Conservation (phyloP, 2,113 vertebrate species). For the Natator depressus region DNA sequence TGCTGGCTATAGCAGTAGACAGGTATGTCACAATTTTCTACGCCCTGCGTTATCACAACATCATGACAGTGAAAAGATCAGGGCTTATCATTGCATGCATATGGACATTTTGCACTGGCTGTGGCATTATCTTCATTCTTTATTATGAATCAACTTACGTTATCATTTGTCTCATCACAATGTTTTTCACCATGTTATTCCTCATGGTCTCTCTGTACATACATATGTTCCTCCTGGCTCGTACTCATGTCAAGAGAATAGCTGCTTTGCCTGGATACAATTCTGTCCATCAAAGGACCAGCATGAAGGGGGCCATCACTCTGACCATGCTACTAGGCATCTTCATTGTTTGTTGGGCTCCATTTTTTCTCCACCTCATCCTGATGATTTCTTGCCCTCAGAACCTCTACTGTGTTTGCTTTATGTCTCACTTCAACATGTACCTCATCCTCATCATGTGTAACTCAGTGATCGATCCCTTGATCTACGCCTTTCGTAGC, state of each 20-base stretch:
- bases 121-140: conserved; percentile 93
- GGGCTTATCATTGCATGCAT: conserved; percentile 88
- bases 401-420: conserved; percentile 95
- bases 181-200: conserved; percentile 95
- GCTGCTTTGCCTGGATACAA: conserved; percentile 86
- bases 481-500: conserved; percentile 96
- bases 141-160: conserved; percentile 93
- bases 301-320: conserved; percentile 93
- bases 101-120: conserved; percentile 93
- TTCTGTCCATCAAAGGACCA: conserved; percentile 86
- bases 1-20: conserved; percentile 94
- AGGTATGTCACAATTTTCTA: conserved; percentile 96
- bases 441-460: conserved; percentile 98
- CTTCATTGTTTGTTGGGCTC: conserved; percentile 95
- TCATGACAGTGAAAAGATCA: conserved; percentile 89
- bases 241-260: conserved; percentile 90
- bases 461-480: conserved; percentile 93
- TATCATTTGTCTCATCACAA: conserved; percentile 92
- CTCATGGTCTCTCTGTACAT: conserved; percentile 95
- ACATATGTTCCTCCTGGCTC: conserved; percentile 96
- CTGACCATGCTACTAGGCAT: conserved; percentile 93
- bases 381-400: conserved; percentile 94
- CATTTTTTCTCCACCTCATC: conserved; percentile 96
- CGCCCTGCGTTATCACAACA: conserved; percentile 93
- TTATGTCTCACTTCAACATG: conserved; percentile 98